Evolutionary conservation across 2,797 vertebrate species (phyloP).

Genomic region (Myotis myotis): DNA sequence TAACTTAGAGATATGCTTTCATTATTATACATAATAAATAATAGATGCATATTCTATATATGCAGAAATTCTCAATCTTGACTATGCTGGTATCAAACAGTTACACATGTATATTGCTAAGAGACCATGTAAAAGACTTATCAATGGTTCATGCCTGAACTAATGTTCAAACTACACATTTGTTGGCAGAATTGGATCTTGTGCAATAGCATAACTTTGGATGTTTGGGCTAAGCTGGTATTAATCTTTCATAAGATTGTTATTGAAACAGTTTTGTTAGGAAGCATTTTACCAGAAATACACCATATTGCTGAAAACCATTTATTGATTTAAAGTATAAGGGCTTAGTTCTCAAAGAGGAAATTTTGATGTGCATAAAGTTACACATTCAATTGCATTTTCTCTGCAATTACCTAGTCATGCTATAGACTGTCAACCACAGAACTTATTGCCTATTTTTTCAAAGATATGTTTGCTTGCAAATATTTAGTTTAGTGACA

Average conservation of each 20-base stretch:
- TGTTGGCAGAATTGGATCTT: not conserved
- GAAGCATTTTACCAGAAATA: not conserved
- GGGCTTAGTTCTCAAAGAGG: not conserved
- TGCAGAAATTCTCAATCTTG: not conserved
- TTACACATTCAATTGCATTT: conserved; percentile 21
- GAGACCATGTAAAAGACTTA: not conserved
- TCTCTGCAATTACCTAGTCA: conserved; percentile 44
- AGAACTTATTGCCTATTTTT: conserved; percentile 5
- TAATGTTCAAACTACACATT: not conserved
- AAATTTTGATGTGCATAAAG: conserved; percentile 27
- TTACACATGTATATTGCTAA: not conserved
- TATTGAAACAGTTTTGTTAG: conserved; percentile 32
- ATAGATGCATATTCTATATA: not conserved
- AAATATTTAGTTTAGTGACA: conserved; percentile 2
- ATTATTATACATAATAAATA: not conserved
- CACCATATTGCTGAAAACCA: not conserved
- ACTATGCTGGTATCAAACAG: not conserved
- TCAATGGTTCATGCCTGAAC: not conserved
- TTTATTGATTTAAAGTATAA: conserved; percentile 55
- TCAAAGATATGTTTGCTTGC: conserved; percentile 20
- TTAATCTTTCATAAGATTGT: conserved; percentile 26
- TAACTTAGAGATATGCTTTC: not conserved
- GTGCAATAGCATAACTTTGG: not conserved
- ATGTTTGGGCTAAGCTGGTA: too few species aligned
- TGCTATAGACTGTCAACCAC: not conserved